A percentile compares a stretch with the other conserved stretches of the same genome.
These are phyloP conservation scores for Deilephila elpenor DNA, from an alignment of 2,888 invertebrate genomes.

Conservation along the genomic window DNA sequence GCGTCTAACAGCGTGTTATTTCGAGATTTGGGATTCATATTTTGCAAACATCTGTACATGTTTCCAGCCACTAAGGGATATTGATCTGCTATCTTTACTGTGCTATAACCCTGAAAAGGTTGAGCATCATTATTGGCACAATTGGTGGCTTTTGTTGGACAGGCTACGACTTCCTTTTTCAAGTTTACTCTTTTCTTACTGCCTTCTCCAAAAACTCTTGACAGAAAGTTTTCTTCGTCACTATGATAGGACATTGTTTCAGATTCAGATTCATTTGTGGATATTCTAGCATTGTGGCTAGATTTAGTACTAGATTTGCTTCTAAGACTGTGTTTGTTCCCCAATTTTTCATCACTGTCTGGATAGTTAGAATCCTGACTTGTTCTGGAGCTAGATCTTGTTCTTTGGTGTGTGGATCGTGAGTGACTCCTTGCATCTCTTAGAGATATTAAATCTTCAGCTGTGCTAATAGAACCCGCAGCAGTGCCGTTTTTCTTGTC, in stretches of 20 bases:
- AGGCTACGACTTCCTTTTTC: slow-evolving; percentile 52
- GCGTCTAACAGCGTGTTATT: slow-evolving; percentile 53
- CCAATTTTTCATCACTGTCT: slow-evolving; percentile 62
- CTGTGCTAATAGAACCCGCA: slow-evolving; percentile 55
- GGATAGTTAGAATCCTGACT: slow-evolving; percentile 69
- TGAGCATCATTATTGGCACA: slow-evolving; percentile 51
- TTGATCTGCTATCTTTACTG: slow-evolving; percentile 61
- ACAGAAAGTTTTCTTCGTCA: slow-evolving; percentile 74
- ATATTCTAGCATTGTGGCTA: slow-evolving; percentile 44
- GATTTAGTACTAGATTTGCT: slow-evolving; percentile 29
- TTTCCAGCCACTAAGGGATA: slow-evolving; percentile 73
- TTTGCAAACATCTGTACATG: slow-evolving; percentile 73
- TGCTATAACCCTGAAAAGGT: slow-evolving; percentile 68
- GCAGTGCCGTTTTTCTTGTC: slow-evolving; percentile 50
- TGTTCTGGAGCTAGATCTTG: slow-evolving; percentile 68
- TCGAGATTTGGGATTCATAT: slow-evolving; percentile 64
- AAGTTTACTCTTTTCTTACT: slow-evolving; percentile 63
- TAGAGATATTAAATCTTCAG: slow-evolving; percentile 56
- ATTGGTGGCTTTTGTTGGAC: slow-evolving; percentile 45
- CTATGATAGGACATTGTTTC: slow-evolving; percentile 74
- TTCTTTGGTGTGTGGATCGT: slow-evolving; percentile 56
- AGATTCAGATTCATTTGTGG: slow-evolving; percentile 65
- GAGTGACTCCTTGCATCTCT: slow-evolving; percentile 54
- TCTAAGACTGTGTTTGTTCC: slow-evolving; percentile 23
- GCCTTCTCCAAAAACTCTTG: slow-evolving; percentile 68